Conservation (phyloP, 2,797 vertebrate species). For the Peromyscus eremicus region DNA sequence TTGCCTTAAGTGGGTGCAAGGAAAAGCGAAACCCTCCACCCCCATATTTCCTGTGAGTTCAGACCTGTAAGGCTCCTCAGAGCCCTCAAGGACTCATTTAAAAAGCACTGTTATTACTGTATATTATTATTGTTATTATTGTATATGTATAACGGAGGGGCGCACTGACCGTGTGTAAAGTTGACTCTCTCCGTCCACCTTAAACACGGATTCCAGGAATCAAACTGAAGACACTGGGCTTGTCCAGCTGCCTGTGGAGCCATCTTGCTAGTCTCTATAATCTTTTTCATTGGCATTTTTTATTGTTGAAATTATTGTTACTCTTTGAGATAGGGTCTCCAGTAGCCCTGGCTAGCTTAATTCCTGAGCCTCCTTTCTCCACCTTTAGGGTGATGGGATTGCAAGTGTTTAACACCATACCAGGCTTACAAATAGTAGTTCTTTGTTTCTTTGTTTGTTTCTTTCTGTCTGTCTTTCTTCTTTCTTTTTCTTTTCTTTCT, state of each 20-base stretch:
- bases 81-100: neutral
- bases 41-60: too few relatives aligned
- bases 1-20: too few relatives aligned
- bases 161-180: neutral
- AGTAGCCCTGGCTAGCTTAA: neutral
- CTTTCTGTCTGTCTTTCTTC: too few relatives aligned
- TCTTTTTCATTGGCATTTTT: neutral
- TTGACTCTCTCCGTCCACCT: neutral
- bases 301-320: neutral
- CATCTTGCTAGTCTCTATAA: neutral
- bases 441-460: too few relatives aligned
- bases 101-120: neutral
- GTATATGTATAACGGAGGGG: neutral
- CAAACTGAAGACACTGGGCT: neutral
- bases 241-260: neutral
- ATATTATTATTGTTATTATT: neutral
- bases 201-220: neutral
- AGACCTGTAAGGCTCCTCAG: neutral
- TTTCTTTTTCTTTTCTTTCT: too few relatives aligned
- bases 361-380: neutral
- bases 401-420: neutral
- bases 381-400: neutral
- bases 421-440: neutral
- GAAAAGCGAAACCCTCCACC: fast-evolving
- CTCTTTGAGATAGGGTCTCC: neutral